A percentile compares a stretch with the other conserved stretches of the same genome.
Evolutionary conservation across 2,888 invertebrate genomes (phyloP).

Genomic region (Philaethria dido): DNA sequence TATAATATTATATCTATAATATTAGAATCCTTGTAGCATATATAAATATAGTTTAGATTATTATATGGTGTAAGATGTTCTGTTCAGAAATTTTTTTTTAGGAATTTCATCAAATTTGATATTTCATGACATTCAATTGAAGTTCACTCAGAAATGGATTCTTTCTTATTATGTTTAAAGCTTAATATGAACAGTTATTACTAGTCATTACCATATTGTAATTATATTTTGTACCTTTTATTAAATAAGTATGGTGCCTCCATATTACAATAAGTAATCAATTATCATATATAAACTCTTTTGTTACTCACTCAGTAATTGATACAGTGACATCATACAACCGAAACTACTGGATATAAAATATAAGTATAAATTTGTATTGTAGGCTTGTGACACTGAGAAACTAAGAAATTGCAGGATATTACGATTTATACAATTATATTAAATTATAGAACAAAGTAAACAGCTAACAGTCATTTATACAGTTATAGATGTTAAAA

Average conservation of each 20-base stretch:
- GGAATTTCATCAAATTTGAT: neutral
- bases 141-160: neutral
- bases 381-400: too few relatives aligned
- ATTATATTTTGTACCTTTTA: conserved; percentile 32
- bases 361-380: too few relatives aligned
- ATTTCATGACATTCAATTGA: neutral
- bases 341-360: too few relatives aligned
- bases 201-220: conserved; percentile 35
- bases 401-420: too few relatives aligned
- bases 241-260: conserved; percentile 13
- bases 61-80: neutral
- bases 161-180: neutral
- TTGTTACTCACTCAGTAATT: neutral
- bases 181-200: conserved; percentile 17
- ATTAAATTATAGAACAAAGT: too few relatives aligned
- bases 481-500: too few relatives aligned
- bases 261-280: conserved; percentile 4
- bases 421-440: too few relatives aligned
- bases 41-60: conserved; percentile 10
- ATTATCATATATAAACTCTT: neutral
- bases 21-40: neutral
- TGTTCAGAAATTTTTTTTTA: neutral
- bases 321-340: neutral
- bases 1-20: conserved; percentile 12
- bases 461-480: too few relatives aligned